Conservation (phyloP, 1,140 invertebrate genomes). For the Trichogramma pretiosum region DNA sequence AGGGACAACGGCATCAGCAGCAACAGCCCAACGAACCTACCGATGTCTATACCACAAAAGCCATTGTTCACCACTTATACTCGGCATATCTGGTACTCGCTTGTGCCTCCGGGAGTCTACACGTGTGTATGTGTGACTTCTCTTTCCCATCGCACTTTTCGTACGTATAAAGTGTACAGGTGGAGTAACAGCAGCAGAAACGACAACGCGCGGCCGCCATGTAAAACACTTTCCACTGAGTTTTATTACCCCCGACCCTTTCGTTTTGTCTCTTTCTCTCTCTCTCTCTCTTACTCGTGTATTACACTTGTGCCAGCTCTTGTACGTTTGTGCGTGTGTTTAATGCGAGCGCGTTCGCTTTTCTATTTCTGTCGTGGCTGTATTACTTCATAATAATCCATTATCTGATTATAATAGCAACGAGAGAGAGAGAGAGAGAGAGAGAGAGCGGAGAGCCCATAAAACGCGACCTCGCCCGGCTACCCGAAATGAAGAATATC, state of each 20-base stretch:
- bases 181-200: not conserved
- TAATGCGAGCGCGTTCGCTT: too few relatives aligned
- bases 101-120: slow-evolving; percentile 21
- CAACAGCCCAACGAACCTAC: too few relatives aligned
- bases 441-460: not conserved
- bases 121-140: too few relatives aligned
- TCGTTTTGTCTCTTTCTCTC: not conserved
- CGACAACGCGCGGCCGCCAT: slow-evolving; percentile 27
- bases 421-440: not conserved
- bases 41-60: slow-evolving; percentile 44
- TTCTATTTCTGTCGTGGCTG: not conserved
- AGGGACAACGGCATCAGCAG: too few relatives aligned
- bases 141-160: slow-evolving; percentile 10
- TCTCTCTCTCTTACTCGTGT: too few relatives aligned
- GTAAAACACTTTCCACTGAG: slow-evolving; percentile 43
- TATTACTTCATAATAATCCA: slow-evolving; percentile 1
- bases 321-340: too few relatives aligned
- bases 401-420: not conserved
- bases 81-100: slow-evolving; percentile 21
- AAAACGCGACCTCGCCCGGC: too few relatives aligned
- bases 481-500: too few relatives aligned
- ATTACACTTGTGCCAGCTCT: too few relatives aligned
- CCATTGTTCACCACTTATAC: slow-evolving; percentile 44
- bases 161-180: slow-evolving; percentile 1
- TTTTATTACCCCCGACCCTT: slow-evolving; percentile 34